These are phyloP conservation scores for Anhinga rufa DNA, from an alignment of 2,113 vertebrate species.

Conservation along the genomic window DNA sequence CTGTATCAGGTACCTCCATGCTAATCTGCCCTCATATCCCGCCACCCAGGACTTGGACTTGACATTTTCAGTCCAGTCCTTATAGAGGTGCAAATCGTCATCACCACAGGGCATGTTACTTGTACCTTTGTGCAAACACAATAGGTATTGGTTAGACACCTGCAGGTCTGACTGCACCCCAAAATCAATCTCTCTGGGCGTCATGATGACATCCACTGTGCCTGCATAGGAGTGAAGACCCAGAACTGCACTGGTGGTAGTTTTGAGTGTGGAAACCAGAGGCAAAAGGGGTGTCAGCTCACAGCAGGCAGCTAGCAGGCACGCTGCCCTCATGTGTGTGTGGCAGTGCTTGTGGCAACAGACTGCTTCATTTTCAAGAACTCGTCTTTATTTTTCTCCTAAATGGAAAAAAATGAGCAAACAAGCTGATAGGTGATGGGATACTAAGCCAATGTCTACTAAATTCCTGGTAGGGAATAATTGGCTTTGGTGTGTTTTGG, in stretches of 20 bases:
- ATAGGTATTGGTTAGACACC: background rate
- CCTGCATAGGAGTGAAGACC: background rate
- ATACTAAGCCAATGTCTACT: background rate
- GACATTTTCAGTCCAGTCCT: background rate
- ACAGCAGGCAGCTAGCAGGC: background rate
- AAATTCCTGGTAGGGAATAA: background rate
- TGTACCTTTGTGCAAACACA: background rate
- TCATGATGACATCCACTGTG: background rate
- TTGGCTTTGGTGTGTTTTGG: background rate
- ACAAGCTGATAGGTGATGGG: background rate
- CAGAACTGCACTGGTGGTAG: background rate
- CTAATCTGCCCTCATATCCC: background rate
- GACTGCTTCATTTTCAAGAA: background rate
- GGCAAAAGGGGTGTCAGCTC: background rate
- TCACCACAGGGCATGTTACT: background rate
- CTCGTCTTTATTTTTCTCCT: background rate
- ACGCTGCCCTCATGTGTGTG: fast-evolving
- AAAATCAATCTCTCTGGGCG: background rate
- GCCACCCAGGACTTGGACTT: background rate
- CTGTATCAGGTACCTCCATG: background rate
- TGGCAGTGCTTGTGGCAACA: fast-evolving
- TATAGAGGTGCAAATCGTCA: too few relatives aligned
- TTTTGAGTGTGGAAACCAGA: background rate
- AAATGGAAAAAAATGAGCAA: background rate
- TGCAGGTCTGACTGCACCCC: background rate